Evolutionary conservation across 2,888 invertebrate genomes (phyloP), one percentile per base, ranked within the genome.

Genomic region (Hofmannophila pseudospretella): DNA sequence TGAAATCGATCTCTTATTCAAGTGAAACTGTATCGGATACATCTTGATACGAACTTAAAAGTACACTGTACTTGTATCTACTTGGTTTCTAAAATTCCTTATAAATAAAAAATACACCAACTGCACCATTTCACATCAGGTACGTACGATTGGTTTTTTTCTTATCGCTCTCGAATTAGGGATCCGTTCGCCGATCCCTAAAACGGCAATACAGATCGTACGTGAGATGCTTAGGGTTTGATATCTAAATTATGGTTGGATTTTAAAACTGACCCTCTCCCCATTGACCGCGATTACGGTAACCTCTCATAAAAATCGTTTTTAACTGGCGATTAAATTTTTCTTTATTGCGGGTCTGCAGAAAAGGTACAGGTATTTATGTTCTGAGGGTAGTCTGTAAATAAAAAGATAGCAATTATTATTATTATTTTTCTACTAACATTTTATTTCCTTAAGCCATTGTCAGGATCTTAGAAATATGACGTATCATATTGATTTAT

Each of bases 181-280:
- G 66, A 62, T 58, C 63, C 58, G 53, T 60, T 59, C 62, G 46
- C 49, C 54, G 59, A 58, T 60, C 70, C 67, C 63, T 51, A 59
- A 71, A 71, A 65, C 56, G 69, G 76, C 67, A 73, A 80, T 81
- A 75, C 72, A 77, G 82, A 84, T 82, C 59, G 78, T 66, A 84
- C 84, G 84, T 85, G 84, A 79, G 81, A 84, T 82, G 67, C 51
- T 69, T 67, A 41, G 44, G 47, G 51, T 47, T 54, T 50, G 54
- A 58, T 70, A 71, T 68, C 62, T 68, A 65, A 76, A 70, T 75
- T 75, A 80, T 68, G 67, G 55, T 50, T 54, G 61, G 67, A 72
- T 76, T 78, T 80, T 72, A 71, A 77, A 70, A 58, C 57, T 52
- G 51, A 49, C 47, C 51, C 46, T 47, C 29, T 45, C 46, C 45